Percentiles rank a stretch among this genome's conserved stretches.
These are phyloP conservation scores for Ailurus styani DNA, from an alignment of 2,113 vertebrate genomes.

Conservation along the genomic window DNA sequence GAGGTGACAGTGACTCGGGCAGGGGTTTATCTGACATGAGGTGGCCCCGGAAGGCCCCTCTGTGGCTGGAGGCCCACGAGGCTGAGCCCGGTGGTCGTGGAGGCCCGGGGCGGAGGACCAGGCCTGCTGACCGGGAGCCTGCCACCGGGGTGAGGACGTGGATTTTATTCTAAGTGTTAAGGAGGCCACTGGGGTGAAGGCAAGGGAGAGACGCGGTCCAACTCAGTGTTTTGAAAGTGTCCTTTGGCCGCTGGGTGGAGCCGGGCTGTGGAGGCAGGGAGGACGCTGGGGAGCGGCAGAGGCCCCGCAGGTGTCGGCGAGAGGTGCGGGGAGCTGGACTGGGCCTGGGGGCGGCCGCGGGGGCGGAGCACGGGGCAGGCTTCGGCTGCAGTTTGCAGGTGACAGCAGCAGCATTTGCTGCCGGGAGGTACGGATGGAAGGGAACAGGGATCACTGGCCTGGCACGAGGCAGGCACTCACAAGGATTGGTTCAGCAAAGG, in stretches of 20 bases:
- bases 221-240: neutral
- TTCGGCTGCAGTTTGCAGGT: neutral
- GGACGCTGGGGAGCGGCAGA: neutral
- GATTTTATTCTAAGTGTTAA: neutral
- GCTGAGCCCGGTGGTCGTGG: neutral
- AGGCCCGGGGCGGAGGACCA: neutral
- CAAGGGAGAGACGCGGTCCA: neutral
- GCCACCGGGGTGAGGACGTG: rapidly evolving
- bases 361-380: rapidly evolving
- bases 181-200: neutral
- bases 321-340: neutral
- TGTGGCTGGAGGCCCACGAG: neutral
- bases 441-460: rapidly evolving
- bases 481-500: neutral
- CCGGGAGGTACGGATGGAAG: rapidly evolving
- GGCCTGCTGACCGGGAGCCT: rapidly evolving
- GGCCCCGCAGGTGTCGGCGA: rapidly evolving
- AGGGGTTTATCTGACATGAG: no score
- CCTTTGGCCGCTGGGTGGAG: no score
- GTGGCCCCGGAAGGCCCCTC: neutral
- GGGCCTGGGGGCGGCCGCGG: neutral
- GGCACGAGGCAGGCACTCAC: rapidly evolving
- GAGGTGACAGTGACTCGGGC: neutral
- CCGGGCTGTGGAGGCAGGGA: neutral
- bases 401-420: rapidly evolving